Conservation (phyloP, 2,888 invertebrate species). For the Rhorus exstirpatorius region DNA sequence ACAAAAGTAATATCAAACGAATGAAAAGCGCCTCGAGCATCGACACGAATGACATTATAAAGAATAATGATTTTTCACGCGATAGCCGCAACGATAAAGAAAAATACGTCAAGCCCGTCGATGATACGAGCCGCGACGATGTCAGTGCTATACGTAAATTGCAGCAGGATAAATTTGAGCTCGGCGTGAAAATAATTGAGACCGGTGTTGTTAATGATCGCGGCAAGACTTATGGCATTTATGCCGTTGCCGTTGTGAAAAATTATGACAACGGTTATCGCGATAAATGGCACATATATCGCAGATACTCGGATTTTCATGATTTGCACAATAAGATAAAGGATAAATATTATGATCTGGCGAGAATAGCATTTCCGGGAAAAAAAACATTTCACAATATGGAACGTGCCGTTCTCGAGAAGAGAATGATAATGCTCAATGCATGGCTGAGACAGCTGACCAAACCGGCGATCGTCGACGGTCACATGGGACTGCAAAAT, state of each 20-base stretch:
- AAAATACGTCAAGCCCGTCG: conserved; percentile 79
- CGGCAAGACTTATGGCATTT: conserved; percentile 95
- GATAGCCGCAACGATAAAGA: conserved; percentile 77
- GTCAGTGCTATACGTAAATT: conserved; percentile 83
- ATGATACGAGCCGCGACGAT: conserved; percentile 80
- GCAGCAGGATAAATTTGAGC: conserved; percentile 83
- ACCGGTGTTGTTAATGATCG: conserved; percentile 93
- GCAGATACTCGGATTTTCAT: conserved; percentile 97
- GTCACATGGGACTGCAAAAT: conserved; percentile 89
- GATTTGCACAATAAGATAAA: conserved; percentile 94
- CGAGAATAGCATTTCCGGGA: conserved; percentile 93
- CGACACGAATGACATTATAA: conserved; percentile 74
- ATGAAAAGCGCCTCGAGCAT: conserved; percentile 73
- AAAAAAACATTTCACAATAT: conserved; percentile 98
- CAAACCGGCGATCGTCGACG: conserved; percentile 88
- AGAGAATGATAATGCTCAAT: conserved; percentile 93
- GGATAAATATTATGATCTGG: conserved; percentile 93
- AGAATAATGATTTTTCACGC: conserved; percentile 78
- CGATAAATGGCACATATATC: conserved; percentile 96
- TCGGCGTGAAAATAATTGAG: conserved; percentile 83
- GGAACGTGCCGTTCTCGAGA: conserved; percentile 94
- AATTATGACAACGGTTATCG: conserved; percentile 89
- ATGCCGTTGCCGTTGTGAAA: conserved; percentile 93
- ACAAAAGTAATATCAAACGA: conserved; percentile 71
- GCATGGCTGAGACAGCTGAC: conserved; percentile 92